A percentile compares a stretch with the other conserved stretches of the same genome.
Evolutionary conservation across 23 tunicate genomes (phyloP).

Genomic region (Clavelina lepadiformis): DNA sequence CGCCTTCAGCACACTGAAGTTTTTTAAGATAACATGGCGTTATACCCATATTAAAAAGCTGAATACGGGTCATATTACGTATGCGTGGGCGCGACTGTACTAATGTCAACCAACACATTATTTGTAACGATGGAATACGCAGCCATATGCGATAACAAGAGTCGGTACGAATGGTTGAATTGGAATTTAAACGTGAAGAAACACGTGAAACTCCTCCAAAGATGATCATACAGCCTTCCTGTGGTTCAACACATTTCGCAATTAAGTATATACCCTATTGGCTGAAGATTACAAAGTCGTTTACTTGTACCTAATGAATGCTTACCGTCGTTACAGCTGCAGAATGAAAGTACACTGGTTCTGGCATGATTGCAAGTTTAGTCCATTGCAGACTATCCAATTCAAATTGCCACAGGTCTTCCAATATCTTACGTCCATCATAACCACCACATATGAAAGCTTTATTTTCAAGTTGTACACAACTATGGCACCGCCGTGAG

Average conservation of each 20-base stretch:
- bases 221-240: slow-evolving; percentile 73
- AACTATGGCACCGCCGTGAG: slow-evolving; percentile 69
- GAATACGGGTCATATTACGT: slow-evolving; percentile 24
- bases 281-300: too few species aligned
- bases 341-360: slow-evolving; percentile 79
- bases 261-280: too few species aligned
- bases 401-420: slow-evolving; percentile 55
- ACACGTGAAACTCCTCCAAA: slow-evolving; percentile 51
- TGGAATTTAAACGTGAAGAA: too few species aligned
- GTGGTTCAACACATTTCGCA: slow-evolving; percentile 1
- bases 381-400: slow-evolving; percentile 52
- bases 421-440: slow-evolving; percentile 28
- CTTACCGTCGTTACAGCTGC: slow-evolving; percentile 60
- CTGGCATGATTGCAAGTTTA: slow-evolving; percentile 52
- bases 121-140: slow-evolving; percentile 43
- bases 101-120: slow-evolving; percentile 54
- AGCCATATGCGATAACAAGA: slow-evolving; percentile 60
- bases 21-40: slow-evolving; percentile 21
- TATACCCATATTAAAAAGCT: slow-evolving; percentile 43
- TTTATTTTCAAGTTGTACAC: slow-evolving; percentile 44
- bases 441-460: slow-evolving; percentile 76
- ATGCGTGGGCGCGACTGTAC: slow-evolving; percentile 29
- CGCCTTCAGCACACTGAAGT: slow-evolving; percentile 47
- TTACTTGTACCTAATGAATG: too few species aligned
- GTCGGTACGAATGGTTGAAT: slow-evolving; percentile 29